Conservation (phyloP, 2,797 vertebrate species). For the Sebastes steindachneri region DNA sequence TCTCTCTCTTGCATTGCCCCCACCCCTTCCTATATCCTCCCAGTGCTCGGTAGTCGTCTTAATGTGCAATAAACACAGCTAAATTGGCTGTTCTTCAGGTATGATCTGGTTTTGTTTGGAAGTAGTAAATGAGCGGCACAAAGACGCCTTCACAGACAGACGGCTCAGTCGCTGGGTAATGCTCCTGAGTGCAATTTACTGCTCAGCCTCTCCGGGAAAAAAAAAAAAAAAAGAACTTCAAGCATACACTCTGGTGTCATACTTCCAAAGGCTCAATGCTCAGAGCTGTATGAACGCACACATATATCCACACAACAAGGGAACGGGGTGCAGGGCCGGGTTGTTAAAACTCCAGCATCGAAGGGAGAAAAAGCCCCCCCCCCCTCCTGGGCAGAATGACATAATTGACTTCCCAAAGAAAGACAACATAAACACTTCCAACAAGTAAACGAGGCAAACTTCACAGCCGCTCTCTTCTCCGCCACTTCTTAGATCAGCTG, state of each 20-base stretch:
- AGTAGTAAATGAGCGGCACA: constrained; percentile 46
- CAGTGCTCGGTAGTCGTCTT: constrained; percentile 5
- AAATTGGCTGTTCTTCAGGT: constrained; percentile 59
- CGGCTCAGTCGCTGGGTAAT: constrained; percentile 36
- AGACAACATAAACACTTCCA: constrained; percentile 31
- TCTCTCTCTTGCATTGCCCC: not conserved
- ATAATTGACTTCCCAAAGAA: constrained; percentile 44
- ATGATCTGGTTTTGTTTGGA: constrained; percentile 40
- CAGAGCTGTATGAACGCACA: constrained; percentile 15
- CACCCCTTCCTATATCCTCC: constrained; percentile 26
- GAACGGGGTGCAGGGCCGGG: not conserved
- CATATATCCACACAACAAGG: constrained; percentile 11
- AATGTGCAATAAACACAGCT: constrained; percentile 62
- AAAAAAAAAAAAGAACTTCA: constrained; percentile 11
- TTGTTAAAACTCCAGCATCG: constrained; percentile 36
- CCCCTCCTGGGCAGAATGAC: not conserved
- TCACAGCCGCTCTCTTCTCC: constrained; percentile 18
- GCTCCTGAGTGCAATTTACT: constrained; percentile 67
- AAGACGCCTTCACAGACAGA: constrained; percentile 37
- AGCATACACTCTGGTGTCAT: constrained; percentile 24
- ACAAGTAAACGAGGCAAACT: constrained; percentile 45
- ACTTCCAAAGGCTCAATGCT: constrained; percentile 26
- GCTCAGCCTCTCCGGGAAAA: constrained; percentile 16
- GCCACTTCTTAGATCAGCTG: constrained; percentile 40
- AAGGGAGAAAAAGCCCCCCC: no score